phyloP scores from a whole-genome alignment of 1,140 invertebrate genomes.

The Cheumatopsyche charites region DNA sequence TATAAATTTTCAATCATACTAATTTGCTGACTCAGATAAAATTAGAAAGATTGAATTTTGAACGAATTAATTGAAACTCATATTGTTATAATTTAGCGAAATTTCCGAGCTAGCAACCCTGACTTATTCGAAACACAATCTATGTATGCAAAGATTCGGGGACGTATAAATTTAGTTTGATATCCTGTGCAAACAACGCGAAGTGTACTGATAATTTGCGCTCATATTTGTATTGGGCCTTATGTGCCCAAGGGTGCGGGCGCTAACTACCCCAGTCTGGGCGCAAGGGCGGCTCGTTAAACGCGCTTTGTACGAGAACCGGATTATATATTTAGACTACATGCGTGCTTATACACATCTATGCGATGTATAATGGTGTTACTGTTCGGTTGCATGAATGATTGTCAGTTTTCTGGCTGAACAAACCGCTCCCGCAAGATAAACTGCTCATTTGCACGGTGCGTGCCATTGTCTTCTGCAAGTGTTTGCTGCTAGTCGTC shows the following conservation, averaged over 20 bases:
- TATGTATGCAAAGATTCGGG: no score
- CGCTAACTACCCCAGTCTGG: not conserved
- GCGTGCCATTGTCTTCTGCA: not conserved
- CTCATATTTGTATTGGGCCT: slow-evolving; percentile 6
- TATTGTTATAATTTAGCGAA: no score
- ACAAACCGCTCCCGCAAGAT: slow-evolving; percentile 18
- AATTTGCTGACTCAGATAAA: no score
- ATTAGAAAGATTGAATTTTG: no score
- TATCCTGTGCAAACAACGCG: not conserved
- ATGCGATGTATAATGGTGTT: not conserved
- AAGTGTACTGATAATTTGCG: slow-evolving; percentile 19
- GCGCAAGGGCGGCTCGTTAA: not conserved
- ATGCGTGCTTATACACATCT: not conserved
- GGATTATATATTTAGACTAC: not conserved
- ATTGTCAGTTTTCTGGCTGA: slow-evolving; percentile 29
- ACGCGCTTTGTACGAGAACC: not conserved
- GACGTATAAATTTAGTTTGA: slow-evolving; percentile 15
- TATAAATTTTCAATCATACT: no score
- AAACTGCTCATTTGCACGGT: not conserved
- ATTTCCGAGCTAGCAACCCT: no score
- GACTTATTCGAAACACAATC: no score
- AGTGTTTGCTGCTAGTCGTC: not conserved
- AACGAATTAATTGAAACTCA: no score
- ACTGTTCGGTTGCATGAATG: not conserved
- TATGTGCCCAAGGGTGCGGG: not conserved